Conservation (phyloP, 2,797 vertebrate genomes). For the Acanthornis magna region DNA sequence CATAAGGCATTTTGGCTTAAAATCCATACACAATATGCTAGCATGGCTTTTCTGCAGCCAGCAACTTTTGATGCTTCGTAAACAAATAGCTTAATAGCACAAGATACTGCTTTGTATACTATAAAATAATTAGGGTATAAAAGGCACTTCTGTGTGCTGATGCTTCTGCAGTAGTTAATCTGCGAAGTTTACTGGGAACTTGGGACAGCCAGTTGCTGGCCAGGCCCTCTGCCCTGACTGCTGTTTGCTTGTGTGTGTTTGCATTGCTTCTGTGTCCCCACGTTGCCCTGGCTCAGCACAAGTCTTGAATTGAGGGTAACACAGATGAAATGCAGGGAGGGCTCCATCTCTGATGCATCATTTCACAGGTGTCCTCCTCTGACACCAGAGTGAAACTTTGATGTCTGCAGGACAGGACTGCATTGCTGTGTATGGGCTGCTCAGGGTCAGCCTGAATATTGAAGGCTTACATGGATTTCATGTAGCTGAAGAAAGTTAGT, state of each 20-base stretch:
- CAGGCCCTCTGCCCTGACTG: not conserved
- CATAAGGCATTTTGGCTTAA: not conserved
- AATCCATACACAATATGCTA: not conserved
- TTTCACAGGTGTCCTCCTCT: not conserved
- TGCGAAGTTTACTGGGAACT: not conserved
- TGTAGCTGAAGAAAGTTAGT: not conserved
- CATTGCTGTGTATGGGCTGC: fast-evolving
- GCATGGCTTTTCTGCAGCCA: not conserved
- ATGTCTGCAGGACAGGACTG: not conserved
- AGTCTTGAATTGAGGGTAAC: not conserved
- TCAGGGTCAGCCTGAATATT: fast-evolving
- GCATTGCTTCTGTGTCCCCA: not conserved
- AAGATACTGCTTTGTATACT: not conserved
- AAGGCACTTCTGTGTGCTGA: not conserved
- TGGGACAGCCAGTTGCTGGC: not conserved
- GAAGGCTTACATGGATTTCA: not conserved
- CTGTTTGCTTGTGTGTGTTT: not conserved
- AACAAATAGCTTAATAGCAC: not conserved
- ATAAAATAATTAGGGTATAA: not conserved
- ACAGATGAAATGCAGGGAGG: not conserved
- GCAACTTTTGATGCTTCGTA: not conserved
- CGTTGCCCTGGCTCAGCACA: fast-evolving
- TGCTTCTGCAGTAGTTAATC: not conserved
- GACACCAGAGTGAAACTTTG: not conserved
- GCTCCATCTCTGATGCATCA: not conserved